Evolutionary conservation across 2,113 vertebrate species (phyloP), one percentile per base, ranked within the genome.

Genomic region (Holacanthus passer): DNA sequence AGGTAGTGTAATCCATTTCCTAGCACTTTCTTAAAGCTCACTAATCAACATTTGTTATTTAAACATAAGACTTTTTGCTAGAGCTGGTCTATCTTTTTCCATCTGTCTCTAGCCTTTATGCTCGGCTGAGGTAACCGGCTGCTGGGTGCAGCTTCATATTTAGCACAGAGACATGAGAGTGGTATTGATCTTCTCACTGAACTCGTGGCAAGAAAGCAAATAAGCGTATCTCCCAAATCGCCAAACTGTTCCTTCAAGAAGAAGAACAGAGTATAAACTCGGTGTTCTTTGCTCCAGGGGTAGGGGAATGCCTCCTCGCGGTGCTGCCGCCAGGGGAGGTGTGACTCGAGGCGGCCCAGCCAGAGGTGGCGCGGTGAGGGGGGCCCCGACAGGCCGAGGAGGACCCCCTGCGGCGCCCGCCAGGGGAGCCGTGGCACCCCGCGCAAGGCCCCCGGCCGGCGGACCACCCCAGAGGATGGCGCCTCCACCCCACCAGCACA

Each of bases 381-480:
- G 98, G 16, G 95, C 92, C 35, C 95, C 96, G 0, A 91, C 96
- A 24, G 95, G 96, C 35, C 94, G 97, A 6, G 97, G 97, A 17
- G 97, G 96, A 1, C 97, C 96, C 24, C 96, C 97, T 0, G 92
- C 96, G 8, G 95, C 96, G 1, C 92, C 96, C 0, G 77, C 95
- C 24, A 94, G 97, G 79, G 97, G 97, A 43, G 95, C 96, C 0
- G 88, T 82, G 0, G 91, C 96, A 1, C 91, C 95, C 22, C 95
- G 97, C 14, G 96, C 96, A 1, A 96, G 97, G 29, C 96, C 95
- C 37, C 95, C 96, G 32, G 93, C 96, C 0, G 82, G 90, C 1
- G 96, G 96, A 10, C 92, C 88, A 53, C 95, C 97, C 6, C 97
- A 97, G 89, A 97, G 98, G 87, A 99, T 98, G 96, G 95, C 96